Base-by-base conservation (phyloP, 2,888 invertebrate species). In the Campoplex capitator region DNA sequence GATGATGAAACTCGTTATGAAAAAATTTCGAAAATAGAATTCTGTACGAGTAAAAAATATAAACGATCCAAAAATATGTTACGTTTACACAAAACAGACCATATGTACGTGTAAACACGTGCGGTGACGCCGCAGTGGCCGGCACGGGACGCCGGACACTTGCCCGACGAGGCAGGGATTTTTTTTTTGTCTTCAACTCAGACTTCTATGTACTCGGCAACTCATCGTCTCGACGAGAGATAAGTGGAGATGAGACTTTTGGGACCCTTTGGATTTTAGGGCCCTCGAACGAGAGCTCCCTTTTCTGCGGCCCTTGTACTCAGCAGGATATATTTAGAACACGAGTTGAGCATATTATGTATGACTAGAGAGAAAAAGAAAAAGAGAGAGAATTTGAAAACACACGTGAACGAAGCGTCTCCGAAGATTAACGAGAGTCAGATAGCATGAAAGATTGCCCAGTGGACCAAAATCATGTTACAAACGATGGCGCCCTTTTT, bases 121-220 rank as follows among this genome's bases (percentile, higher is more conserved):
- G 38, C 48, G 73, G 65, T 87, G 88, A 86, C 88, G 84, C 84
- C 84, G 88, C 83, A 80, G 86, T 88, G 88, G 89, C 83, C 86
- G 81, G 58, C 80, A 77, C 83, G 86, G 83, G 83, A 83, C 83
- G 82, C 77, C 75, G 90, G 89, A 91, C 90, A 91, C 91, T 91
- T 90, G 90, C 87, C 89, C 83, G 84, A 83, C 83, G 78, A 84
- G 76, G 51, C 78, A 84, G 83, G 65, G 81, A 82, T 80, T 23
- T 78, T 84, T 84, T 45, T 84, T 84, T 78, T 71, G 62, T 77
- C 65, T 76, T 54, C 77, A 23, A 51, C 56, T 56, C 54, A 51
- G 51, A 42, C 82, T 54, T 23, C 73, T 35, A 42, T 45, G 54
- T 28, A 71, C 74, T 85, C 62, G 16, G 74, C 80, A 70, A 68